Conservation (phyloP, 2,888 invertebrate species). For the Cosmia trapezina region DNA sequence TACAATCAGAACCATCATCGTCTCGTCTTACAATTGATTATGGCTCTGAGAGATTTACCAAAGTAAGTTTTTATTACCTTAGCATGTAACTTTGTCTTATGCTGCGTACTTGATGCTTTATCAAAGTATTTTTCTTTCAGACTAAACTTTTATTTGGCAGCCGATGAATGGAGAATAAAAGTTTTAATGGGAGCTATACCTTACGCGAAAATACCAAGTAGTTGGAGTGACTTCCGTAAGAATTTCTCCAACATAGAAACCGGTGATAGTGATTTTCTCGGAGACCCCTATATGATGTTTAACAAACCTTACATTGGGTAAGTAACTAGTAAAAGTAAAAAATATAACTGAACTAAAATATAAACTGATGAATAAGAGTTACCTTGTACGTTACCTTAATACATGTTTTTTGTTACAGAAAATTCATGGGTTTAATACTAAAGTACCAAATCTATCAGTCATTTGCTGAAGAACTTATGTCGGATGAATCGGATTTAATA, state of each 20-base stretch:
- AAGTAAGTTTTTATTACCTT: constrained; percentile 76
- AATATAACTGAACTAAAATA: background rate
- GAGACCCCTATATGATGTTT: constrained; percentile 86
- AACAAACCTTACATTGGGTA: constrained; percentile 91
- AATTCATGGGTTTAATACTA: constrained; percentile 89
- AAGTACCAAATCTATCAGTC: constrained; percentile 91
- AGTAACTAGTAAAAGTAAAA: constrained; percentile 56
- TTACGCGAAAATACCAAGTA: constrained; percentile 77
- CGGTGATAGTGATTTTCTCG: constrained; percentile 87
- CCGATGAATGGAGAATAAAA: constrained; percentile 90
- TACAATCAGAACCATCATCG: constrained; percentile 85
- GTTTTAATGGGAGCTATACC: constrained; percentile 82
- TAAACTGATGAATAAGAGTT: background rate
- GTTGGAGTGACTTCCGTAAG: constrained; percentile 88
- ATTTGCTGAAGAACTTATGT: constrained; percentile 85
- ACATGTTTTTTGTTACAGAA: constrained; percentile 78
- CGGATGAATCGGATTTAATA: constrained; percentile 85
- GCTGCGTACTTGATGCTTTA: constrained; percentile 2
- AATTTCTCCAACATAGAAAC: constrained; percentile 86
- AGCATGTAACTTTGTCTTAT: constrained; percentile 3
- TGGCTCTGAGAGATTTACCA: constrained; percentile 89
- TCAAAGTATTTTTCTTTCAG: constrained; percentile 72
- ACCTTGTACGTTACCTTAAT: background rate
- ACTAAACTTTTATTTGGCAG: constrained; percentile 89
- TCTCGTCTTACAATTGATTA: constrained; percentile 87